phyloP scores from a whole-genome alignment of 1,140 invertebrate genomes.

The Gonioctena quinquepunctata region DNA sequence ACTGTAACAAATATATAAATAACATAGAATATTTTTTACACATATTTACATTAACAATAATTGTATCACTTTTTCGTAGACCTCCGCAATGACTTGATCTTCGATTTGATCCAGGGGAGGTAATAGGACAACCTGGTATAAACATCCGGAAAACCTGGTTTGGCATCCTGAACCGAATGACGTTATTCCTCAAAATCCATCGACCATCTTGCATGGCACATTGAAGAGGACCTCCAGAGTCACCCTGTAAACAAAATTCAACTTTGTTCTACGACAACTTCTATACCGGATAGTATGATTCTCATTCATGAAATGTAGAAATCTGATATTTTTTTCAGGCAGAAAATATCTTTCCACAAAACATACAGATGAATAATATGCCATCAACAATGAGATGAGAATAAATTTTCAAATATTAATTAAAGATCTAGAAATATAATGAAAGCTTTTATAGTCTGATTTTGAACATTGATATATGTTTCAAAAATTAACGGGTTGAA shows the following conservation, averaged over 20 bases:
- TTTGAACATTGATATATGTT: too few species aligned
- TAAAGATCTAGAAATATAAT: too few species aligned
- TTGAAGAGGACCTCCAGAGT: constrained; percentile 84
- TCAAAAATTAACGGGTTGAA: too few species aligned
- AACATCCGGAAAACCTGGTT: constrained; percentile 82
- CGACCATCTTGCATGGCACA: constrained; percentile 73
- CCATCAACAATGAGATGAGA: too few species aligned
- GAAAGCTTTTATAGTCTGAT: too few species aligned
- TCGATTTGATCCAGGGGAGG: constrained; percentile 77
- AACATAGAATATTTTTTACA: neutral
- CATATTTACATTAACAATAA: neutral
- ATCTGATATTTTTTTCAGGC: too few species aligned
- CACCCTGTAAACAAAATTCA: constrained; percentile 65
- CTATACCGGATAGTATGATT: too few species aligned
- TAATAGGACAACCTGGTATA: constrained; percentile 85
- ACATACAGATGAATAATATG: too few species aligned
- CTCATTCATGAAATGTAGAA: too few species aligned
- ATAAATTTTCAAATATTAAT: too few species aligned
- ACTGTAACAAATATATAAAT: neutral
- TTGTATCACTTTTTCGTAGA: neutral
- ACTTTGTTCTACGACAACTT: too few species aligned
- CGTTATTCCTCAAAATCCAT: constrained; percentile 87
- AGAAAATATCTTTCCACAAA: too few species aligned
- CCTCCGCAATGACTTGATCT: constrained; percentile 32
- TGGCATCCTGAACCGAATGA: constrained; percentile 89